Evolutionary conservation across 2,888 invertebrate genomes (phyloP), one percentile per base, ranked within the genome.

Genomic region (Caenorhabditis wallacei): DNA sequence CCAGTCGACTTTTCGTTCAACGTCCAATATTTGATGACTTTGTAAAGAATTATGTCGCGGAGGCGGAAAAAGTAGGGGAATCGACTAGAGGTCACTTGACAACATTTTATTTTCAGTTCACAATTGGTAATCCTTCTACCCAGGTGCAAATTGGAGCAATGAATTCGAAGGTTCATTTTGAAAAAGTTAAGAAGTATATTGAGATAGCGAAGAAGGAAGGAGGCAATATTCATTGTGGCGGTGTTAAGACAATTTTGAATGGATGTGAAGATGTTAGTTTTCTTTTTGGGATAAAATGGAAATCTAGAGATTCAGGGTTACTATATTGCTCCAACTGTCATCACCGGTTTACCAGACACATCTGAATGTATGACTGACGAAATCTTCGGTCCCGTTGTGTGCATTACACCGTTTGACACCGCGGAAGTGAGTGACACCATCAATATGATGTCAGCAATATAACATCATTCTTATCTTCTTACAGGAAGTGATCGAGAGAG

Each of bases 381-480:
- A 88, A 94, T 94, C 43, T 94, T 94, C 89, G 94, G 94, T 0
- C 94, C 94, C 0, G 93, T 94, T 13, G 93, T 93, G 5, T 93
- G 93, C 87, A 87, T 94, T 30, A 90, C 84, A 3, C 80, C 81
- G 0, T 90, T 89, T 64, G 84, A 91, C 48, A 88, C 88, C 7
- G 87, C 90, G 66, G 88, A 89, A 61, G 83, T 85, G 46, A 51
- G 64, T 75, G 57, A 56, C 20, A 26, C 13, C 59, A 30, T 30
- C 18, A 40, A 40, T 37, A n/a, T n/a, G n/a, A n/a, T n/a, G n/a
- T n/a, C n/a, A n/a, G n/a, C n/a, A n/a, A n/a, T n/a, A n/a, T n/a
- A n/a, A n/a, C n/a, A n/a, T n/a, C n/a, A n/a, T n/a, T n/a, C 61
- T 61, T 61, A 61, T 61, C 61, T 10, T 61, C 13, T 61, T 61